Base-by-base conservation (phyloP, 1,140 invertebrate genomes). In the Oscheius sp. region DNA sequence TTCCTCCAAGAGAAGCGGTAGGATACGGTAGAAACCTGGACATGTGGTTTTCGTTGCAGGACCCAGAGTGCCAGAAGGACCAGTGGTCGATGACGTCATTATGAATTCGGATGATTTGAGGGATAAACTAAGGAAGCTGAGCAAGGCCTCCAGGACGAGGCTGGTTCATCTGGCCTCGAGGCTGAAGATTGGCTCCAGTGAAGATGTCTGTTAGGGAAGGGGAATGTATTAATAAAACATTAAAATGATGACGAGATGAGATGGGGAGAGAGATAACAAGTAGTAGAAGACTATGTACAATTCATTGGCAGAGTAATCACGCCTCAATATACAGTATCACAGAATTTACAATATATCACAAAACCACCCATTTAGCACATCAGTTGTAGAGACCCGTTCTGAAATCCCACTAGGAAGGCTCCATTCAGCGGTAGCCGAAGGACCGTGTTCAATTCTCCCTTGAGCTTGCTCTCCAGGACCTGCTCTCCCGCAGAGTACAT, bases 351-450 rank as follows among this genome's bases (percentile, higher is more conserved):
- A n/a, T n/a, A n/a, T n/a, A n/a, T n/a, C n/a, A n/a, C n/a, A n/a
- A n/a, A n/a, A n/a, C n/a, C n/a, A n/a, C n/a, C n/a, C n/a, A 67
- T 52, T 68, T 36, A 72, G 59, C 69, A 72, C 69, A 72, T 64
- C 3, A 72, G 31, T 18, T 58, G 36, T 26, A 72, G 42, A 3
- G 64, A 58, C 28, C 69, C 69, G 23, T 67, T 58, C 28, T 58
- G 59, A 10, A 35, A 72, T 10, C 69, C 69, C 2, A 72, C 42
- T 15, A 72, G 38, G 52, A 61, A 67, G 3, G 64, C 46, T 26
- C 49, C 36, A 34, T 72, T 72, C 15, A 72, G 45, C 15, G 69
- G 69, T n/a, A 72, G 69, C 10, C 42, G 61, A 0, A 67, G 20
- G n/a, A 72, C 23, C 0, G 59, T 28, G 7, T 59, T 64, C 0